Base-by-base conservation (phyloP, 2,797 vertebrate species). In the Myotis daubentonii region DNA sequence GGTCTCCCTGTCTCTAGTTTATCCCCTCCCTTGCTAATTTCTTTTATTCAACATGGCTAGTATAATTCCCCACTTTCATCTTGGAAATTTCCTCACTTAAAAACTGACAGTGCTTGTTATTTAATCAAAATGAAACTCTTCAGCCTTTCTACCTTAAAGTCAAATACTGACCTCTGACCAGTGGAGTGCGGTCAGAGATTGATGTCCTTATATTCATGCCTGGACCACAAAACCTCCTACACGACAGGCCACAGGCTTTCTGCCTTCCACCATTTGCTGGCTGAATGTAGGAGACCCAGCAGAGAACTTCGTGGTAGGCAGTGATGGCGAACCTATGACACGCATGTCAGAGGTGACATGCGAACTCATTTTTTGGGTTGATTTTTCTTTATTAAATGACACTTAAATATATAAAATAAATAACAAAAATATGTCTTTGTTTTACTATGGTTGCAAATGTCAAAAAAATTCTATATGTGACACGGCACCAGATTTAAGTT, bases 21-120 rank as follows among this genome's bases (percentile, higher is more conserved):
- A 57, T 41, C 38, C 9, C 2, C 8, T 66, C 12, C 2, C 8
- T 66, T 36, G 13, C 3, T 41, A 60, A 8, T 23, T 86, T 95
- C 23, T 91, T 83, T 41, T 51, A 41, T 71, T 89, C 30, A 66
- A 6, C 23, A 36, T 65, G 28, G 28, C 17, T 16, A 71, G 12
- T 25, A 44, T 70, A 62, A 93, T 84, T 91, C 36, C 7, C 12
- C 7, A 91, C 20, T 80, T 79, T 89, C 7, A 25, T 72, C 12
- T 30, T 47, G 16, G 57, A 41, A 12, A 65, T 79, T 84, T 95
- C 8, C 76, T 41, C 72, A 22, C 15, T 94, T 93, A 90, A 90
- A 81, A 95, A 68, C 9, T 41, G 33, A 53, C 6, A 75, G 7
- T 74, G 11, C 30, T 6, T 62, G 19, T 87, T 84, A 92, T 60